These are phyloP conservation scores for Bicyclus anynana DNA, from an alignment of 1,140 invertebrate species.

Conservation along the genomic window DNA sequence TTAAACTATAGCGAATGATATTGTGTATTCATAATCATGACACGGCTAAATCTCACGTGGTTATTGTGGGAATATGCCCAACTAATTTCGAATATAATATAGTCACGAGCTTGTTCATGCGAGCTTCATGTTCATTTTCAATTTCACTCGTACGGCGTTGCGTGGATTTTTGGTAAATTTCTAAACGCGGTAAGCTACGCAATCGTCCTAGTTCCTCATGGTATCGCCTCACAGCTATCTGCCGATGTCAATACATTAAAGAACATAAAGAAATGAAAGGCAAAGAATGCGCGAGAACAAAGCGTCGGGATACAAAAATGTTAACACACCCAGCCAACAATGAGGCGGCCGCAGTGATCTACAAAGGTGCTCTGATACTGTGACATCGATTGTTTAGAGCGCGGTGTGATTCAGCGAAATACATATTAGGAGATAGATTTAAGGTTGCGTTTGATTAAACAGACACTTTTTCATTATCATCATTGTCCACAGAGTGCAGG, in stretches of 20 bases:
- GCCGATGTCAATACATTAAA: constrained; percentile 1
- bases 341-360: constrained; percentile 12
- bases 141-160: too few species aligned
- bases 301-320: constrained; percentile 2
- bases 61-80: too few species aligned
- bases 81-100: too few species aligned
- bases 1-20: too few species aligned
- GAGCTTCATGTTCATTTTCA: too few species aligned
- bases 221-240: background rate
- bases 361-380: constrained; percentile 20
- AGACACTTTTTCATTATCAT: background rate
- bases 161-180: too few species aligned
- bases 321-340: constrained; percentile 8
- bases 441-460: constrained; percentile 8
- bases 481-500: too few species aligned
- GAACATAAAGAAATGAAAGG: background rate
- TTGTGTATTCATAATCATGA: too few species aligned
- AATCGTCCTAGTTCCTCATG: background rate
- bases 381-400: constrained; percentile 23
- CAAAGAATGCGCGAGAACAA: constrained; percentile 5
- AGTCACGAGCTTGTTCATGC: too few species aligned
- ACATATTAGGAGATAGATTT: constrained; percentile 13
- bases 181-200: background rate
- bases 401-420: constrained; percentile 18
- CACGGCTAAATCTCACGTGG: too few species aligned